Conservation (phyloP, 2,888 invertebrate species). For the Chymomyza procnemis region DNA sequence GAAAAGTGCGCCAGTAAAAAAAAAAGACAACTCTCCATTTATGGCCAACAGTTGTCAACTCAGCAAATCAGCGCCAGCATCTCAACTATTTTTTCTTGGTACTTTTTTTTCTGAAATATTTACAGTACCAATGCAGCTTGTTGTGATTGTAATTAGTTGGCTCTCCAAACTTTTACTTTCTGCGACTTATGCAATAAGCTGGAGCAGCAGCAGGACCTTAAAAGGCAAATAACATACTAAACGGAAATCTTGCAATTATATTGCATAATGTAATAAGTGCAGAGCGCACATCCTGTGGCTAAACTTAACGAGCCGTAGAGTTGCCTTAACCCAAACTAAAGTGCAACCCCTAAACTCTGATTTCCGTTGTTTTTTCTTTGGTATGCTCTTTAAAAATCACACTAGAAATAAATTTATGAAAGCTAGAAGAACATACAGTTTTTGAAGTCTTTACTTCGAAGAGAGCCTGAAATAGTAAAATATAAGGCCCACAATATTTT, state of each 20-base stretch:
- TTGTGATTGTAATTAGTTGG: conserved; percentile 19
- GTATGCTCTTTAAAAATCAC: too few species aligned
- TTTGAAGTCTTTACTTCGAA: too few species aligned
- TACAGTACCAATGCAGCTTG: neutral
- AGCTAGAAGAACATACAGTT: too few species aligned
- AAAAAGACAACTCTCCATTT: conserved; percentile 26
- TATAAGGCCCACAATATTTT: too few species aligned
- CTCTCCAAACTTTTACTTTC: conserved; percentile 37
- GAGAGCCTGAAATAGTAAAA: too few species aligned
- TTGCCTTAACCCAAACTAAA: neutral
- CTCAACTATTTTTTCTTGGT: neutral
- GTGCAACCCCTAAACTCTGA: neutral
- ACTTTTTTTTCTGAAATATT: neutral
- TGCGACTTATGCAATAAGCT: conserved; percentile 31
- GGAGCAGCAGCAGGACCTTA: conserved; percentile 27
- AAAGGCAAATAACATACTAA: conserved; percentile 20
- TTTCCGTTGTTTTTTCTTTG: neutral
- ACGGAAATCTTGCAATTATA: neutral
- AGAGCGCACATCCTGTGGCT: conserved; percentile 11
- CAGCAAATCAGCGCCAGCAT: conserved; percentile 30
- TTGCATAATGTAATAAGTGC: conserved; percentile 5
- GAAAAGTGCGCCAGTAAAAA: neutral
- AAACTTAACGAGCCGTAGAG: neutral
- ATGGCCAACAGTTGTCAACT: conserved; percentile 40
- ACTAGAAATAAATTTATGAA: too few species aligned